Base-by-base conservation (phyloP, 2,113 vertebrate species). In the Tylochromis polylepis region DNA sequence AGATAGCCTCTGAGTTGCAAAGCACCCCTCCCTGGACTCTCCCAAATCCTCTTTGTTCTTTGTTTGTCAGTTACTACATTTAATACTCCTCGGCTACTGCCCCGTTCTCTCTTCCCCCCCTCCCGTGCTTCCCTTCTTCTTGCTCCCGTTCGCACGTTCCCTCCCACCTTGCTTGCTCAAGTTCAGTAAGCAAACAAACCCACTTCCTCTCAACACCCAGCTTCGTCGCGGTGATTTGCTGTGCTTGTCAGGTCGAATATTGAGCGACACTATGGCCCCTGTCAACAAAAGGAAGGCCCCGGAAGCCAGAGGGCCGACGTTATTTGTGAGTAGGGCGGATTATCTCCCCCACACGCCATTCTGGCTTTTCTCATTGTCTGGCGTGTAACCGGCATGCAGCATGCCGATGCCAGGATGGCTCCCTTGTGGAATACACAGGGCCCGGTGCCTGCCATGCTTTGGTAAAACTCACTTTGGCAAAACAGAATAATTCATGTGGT, bases 171-270 rank as follows among this genome's bases (percentile, higher is more conserved):
- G 80, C 88, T 38, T 55, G 72, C 91, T 82, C 12, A 57, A 85
- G 90, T 85, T 93, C 92, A 93, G 91, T 93, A 91, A 94, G 91
- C 94, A 94, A 95, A 95, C 90, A 94, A 90, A 93, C 87, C 72
- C 88, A 80, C 87, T 94, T 94, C 91, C 93, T 92, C 87, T 85
- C 83, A 65, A 91, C 91, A 91, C 86, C 58, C 78, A 3, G 87
- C 89, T 91, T 82, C 36, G 94, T 93, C 78, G 84, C 83, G 85
- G 90, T 90, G 91, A 92, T 95, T 94, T 94, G 94, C 93, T 85
- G 87, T 89, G 94, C 91, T 94, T 95, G 95, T 95, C 95, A 82
- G 94, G 91, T 94, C 89, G 92, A 91, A 92, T 95, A 91, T 93
- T 89, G 94, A 94, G 87, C 77, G 72, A 93, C 93, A 91, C 60